These are phyloP conservation scores for Megaceryle alcyon DNA, from an alignment of 2,797 vertebrate genomes.

Conservation along the genomic window DNA sequence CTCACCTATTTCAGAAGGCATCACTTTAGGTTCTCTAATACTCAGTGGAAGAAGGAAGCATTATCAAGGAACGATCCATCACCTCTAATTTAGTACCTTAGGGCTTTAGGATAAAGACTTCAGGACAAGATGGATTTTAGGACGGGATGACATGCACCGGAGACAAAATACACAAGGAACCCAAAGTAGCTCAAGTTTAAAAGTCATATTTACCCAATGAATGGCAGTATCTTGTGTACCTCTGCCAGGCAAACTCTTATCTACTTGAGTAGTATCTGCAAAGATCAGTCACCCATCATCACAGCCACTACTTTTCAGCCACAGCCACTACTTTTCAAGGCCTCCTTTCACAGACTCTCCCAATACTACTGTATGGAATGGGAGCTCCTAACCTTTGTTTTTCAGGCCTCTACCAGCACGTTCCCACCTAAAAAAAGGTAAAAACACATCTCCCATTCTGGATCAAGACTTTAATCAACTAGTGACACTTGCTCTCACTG, in stretches of 20 bases:
- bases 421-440: background rate
- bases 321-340: background rate
- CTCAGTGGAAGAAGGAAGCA: background rate
- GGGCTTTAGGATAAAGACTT: background rate
- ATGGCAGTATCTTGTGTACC: background rate
- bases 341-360: background rate
- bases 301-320: background rate
- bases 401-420: background rate
- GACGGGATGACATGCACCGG: background rate
- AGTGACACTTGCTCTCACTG: background rate
- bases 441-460: background rate
- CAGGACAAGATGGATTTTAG: background rate
- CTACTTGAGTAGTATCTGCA: background rate
- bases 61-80: background rate
- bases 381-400: background rate
- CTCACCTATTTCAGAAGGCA: background rate
- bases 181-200: background rate
- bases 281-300: background rate
- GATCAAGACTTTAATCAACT: background rate
- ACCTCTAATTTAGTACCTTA: background rate
- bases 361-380: background rate
- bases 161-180: background rate
- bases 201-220: background rate
- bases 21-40: background rate
- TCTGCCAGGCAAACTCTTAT: background rate